phyloP scores from a whole-genome alignment of 1,140 invertebrate species.

The Formica selysi region DNA sequence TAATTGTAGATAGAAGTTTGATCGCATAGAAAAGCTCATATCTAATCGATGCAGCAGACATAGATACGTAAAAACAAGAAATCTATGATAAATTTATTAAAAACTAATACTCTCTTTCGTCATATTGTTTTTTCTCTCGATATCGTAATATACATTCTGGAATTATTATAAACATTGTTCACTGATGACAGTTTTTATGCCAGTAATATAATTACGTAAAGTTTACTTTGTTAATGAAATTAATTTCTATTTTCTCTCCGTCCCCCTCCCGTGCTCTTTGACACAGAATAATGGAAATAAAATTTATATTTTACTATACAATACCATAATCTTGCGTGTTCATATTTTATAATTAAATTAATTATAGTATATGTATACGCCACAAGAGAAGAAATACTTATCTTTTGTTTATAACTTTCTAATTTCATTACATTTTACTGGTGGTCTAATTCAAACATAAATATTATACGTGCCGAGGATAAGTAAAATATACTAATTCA shows the following conservation, averaged over 20 bases:
- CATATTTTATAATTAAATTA: conserved; percentile 1
- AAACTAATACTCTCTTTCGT: neutral
- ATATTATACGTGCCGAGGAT: neutral
- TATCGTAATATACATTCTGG: neutral
- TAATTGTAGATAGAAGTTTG: conserved; percentile 8
- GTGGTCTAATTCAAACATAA: neutral
- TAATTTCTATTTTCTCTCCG: neutral
- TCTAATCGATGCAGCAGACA: neutral
- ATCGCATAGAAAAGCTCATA: neutral
- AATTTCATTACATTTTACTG: neutral
- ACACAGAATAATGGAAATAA: neutral
- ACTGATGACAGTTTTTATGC: neutral
- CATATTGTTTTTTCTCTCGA: neutral
- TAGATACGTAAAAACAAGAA: neutral
- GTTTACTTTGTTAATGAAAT: conserved; percentile 9
- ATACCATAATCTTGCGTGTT: neutral
- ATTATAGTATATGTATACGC: neutral
- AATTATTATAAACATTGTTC: neutral
- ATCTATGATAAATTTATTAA: neutral
- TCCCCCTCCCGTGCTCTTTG: neutral
- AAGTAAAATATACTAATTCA: neutral
- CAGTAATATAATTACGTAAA: neutral
- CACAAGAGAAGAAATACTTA: neutral
- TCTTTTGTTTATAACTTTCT: neutral
- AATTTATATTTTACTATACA: neutral